phyloP scores from a whole-genome alignment of 2,888 invertebrate genomes.

The Apotomis capreana region DNA sequence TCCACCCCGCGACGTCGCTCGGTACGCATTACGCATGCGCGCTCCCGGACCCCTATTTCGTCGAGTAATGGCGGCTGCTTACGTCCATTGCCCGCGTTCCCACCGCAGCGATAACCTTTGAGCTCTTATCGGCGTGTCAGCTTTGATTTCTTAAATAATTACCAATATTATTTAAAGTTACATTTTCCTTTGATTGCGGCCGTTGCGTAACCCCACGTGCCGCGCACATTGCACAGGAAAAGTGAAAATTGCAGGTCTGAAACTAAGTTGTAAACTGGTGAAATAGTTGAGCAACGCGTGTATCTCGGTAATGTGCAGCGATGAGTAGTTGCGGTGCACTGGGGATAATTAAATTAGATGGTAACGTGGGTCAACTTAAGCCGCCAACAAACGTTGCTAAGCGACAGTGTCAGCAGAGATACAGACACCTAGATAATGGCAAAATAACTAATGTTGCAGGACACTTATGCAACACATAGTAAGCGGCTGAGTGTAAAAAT shows the following conservation, averaged over 20 bases:
- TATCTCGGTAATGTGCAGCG: neutral
- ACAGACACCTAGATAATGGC: too few relatives aligned
- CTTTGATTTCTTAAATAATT: constrained; percentile 27
- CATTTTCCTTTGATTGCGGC: constrained; percentile 8
- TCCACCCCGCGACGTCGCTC: constrained; percentile 46
- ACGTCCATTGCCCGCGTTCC: constrained; percentile 18
- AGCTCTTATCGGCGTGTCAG: constrained; percentile 22
- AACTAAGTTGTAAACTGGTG: constrained; percentile 8
- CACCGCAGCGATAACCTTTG: constrained; percentile 32
- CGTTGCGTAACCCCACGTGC: constrained; percentile 22
- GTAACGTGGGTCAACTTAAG: neutral
- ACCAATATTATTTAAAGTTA: constrained; percentile 14
- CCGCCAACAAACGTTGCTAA: constrained; percentile 3
- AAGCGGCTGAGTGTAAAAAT: too few relatives aligned
- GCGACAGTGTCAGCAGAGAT: neutral
- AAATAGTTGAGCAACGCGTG: constrained; percentile 18
- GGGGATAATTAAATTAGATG: constrained; percentile 21
- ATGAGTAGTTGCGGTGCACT: neutral
- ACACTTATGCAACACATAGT: neutral
- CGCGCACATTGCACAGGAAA: neutral
- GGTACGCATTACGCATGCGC: constrained; percentile 58
- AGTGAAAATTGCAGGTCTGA: neutral
- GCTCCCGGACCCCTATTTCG: constrained; percentile 58
- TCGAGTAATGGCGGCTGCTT: constrained; percentile 37
- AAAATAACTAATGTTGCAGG: neutral